Base-by-base conservation (phyloP, 2,888 invertebrate genomes). In the Helobdella robusta region DNA sequence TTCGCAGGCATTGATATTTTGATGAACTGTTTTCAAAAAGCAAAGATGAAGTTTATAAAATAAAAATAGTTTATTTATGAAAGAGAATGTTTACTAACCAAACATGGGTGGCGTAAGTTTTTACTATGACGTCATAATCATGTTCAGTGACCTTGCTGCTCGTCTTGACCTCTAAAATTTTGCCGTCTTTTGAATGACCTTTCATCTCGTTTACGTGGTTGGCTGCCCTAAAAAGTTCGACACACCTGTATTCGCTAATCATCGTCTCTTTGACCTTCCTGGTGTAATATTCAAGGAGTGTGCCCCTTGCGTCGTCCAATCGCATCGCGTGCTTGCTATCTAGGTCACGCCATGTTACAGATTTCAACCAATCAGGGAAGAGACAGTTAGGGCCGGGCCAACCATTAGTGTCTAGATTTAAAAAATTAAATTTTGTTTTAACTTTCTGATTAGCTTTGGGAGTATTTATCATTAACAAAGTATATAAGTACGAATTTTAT, bases 321-420 rank as follows among this genome's bases (percentile, higher is more conserved):
- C 71, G 68, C 36, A 75, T 68, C 40, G 69, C 64, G 61, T 71
- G 73, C 34, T 70, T 70, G 32, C 74, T 74, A 32, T 71, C 72
- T 35, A 76, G 71, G 66, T 77, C 76, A 18, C 74, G 72, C 77
- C 77, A 77, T 64, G 72, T 71, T 28, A 67, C 68, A 1, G 69
- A 66, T 62, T 74, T 71, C 68, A 73, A 70, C 70, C 70, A 70
- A 46, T 73, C 72, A 4, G 75, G 76, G 67, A 75, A 76, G 20
- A 68, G 62, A 59, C 76, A 76, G 2, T 68, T 59, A 15, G 72
- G 71, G 23, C 65, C 61, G 0, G 73, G 73, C 72, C 73, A 72
- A 6, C 72, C 69, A 8, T 70, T 70, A 5, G 63, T 59, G 23
- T 69, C 74, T 73, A 68, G 23, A 34, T 66, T 20, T n/a, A n/a